Base-by-base conservation (phyloP, 2,797 vertebrate genomes). In the Argyrosomus regius region DNA sequence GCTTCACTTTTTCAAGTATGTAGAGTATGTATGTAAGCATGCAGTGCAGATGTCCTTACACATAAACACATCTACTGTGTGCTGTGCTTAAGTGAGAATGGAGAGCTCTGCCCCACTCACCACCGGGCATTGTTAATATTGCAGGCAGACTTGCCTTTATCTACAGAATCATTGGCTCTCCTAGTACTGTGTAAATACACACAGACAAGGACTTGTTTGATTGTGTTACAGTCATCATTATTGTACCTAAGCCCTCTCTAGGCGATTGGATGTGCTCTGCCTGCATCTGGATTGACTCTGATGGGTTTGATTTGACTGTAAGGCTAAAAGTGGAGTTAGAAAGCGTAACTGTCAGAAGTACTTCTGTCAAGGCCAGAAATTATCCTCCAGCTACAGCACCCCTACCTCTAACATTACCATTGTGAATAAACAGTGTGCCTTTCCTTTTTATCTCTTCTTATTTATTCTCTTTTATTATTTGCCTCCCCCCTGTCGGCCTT, bases 181-280 rank as follows among this genome's bases (percentile, higher is more conserved):
- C 2, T 35, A 2, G 39, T 67, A 14, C 63, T 65, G 71, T 75
- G 48, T 75, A 75, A 84, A 91, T 83, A 77, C 63, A 64, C 75
- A 43, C 46, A 81, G 88, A 90, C 88, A 90, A 73, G 77, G 66
- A 78, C 82, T 84, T 85, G 89, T 94, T 93, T 91, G 87, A 84
- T 88, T 88, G 88, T 75, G 90, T 93, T 93, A 91, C 76, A 86
- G 82, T 94, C 90, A 93, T 93, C 89, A 75, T 94, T 92, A 93
- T 77, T 88, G 74, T 74, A 77, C 61, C 59, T 81, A 53, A 75
- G 66, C 64, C 53, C 20, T 84, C 89, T 87, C 64, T 10, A 41
- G 78, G 87, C 43, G 43, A 75, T 78, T 83, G 76, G 78, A 77
- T 83, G 85, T 65, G 73, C 75, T 71, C 61, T 75, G 79, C 62